Conservation (phyloP, 2,113 vertebrate genomes). For the Megatriorchis doriae region DNA sequence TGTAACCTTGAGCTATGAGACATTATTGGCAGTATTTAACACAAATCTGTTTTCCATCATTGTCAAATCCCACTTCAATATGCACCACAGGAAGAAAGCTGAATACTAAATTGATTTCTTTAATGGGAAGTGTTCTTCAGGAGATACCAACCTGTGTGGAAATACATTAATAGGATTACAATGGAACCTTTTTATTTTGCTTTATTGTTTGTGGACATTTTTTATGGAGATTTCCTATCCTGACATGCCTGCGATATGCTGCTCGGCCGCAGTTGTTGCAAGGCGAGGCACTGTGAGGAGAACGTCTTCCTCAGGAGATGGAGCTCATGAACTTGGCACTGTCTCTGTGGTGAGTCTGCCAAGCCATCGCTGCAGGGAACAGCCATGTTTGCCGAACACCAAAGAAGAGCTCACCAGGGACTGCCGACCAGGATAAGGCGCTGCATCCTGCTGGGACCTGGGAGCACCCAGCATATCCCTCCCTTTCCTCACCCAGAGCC, state of each 20-base stretch:
- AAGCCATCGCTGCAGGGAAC: not conserved
- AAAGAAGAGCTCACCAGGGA: not conserved
- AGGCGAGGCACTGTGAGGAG: accelerated
- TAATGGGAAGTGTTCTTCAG: slow-evolving; percentile 66
- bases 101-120: slow-evolving; percentile 70
- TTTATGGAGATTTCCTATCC: not conserved
- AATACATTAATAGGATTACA: slow-evolving; percentile 57
- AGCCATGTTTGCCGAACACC: accelerated
- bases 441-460: not conserved
- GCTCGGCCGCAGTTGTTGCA: not conserved
- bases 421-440: accelerated
- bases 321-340: not conserved
- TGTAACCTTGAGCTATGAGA: slow-evolving; percentile 72
- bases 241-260: not conserved
- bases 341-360: not conserved
- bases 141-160: slow-evolving; percentile 49
- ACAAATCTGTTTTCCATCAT: slow-evolving; percentile 73
- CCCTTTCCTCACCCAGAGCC: not conserved
- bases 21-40: slow-evolving; percentile 75
- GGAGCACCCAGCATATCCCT: not conserved
- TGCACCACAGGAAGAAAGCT: slow-evolving; percentile 64
- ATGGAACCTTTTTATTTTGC: slow-evolving; percentile 15
- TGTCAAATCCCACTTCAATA: slow-evolving; percentile 72
- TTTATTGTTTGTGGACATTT: not conserved
- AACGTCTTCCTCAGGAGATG: not conserved